phyloP scores from a whole-genome alignment of 2,888 invertebrate genomes.

The Argyresthia albistria region DNA sequence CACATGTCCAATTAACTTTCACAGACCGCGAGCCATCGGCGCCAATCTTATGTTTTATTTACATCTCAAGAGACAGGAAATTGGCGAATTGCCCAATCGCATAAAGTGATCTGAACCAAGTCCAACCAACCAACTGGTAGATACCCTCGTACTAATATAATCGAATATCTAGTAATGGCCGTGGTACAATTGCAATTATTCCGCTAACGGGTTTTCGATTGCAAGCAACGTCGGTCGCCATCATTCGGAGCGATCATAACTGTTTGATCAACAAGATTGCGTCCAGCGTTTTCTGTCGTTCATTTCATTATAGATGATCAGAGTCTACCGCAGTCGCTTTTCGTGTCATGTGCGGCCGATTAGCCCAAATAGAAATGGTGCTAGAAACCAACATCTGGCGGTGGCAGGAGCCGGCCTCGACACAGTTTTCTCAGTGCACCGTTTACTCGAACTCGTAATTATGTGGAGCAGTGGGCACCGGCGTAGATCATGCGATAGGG shows the following conservation, averaged over 20 bases:
- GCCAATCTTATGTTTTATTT: slow-evolving; percentile 52
- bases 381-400: slow-evolving; percentile 19
- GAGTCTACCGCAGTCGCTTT: slow-evolving; percentile 13
- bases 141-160: neutral
- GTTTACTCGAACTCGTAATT: slow-evolving; percentile 43
- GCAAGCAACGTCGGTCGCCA: neutral
- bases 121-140: neutral
- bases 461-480: slow-evolving; percentile 18
- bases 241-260: neutral
- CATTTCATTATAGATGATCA: too few relatives aligned
- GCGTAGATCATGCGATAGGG: neutral
- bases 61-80: slow-evolving; percentile 43
- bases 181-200: neutral
- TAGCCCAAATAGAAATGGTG: slow-evolving; percentile 23
- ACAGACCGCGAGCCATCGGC: slow-evolving; percentile 19
- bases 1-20: too few relatives aligned
- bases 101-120: neutral
- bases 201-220: neutral
- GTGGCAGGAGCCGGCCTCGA: slow-evolving; percentile 34
- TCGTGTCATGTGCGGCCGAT: slow-evolving; percentile 24
- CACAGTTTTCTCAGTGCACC: slow-evolving; percentile 43
- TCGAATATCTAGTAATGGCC: neutral
- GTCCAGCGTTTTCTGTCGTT: neutral
- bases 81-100: slow-evolving; percentile 47
- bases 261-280: neutral